A percentile compares a stretch with the other conserved stretches of the same genome.
These are phyloP conservation scores for Punctoribates punctum DNA, from an alignment of 2,888 invertebrate species.

Conservation along the genomic window DNA sequence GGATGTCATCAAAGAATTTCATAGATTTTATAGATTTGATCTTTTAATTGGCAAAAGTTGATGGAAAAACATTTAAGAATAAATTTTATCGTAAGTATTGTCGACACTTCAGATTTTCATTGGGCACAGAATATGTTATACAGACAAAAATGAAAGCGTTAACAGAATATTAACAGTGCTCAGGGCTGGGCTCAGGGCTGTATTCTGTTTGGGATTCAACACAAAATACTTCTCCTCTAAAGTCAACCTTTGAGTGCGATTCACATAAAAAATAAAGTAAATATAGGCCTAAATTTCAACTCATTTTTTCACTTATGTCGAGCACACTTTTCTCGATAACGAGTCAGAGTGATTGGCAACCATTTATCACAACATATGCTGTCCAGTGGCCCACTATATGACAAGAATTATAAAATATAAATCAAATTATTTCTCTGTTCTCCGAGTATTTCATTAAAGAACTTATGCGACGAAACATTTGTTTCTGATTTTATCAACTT, in stretches of 20 bases:
- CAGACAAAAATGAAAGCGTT: neutral
- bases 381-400: neutral
- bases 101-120: neutral
- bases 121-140: neutral
- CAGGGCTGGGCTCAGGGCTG: neutral
- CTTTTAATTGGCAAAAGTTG: neutral
- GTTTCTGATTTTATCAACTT: too few species aligned
- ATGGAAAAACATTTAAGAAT: neutral
- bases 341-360: neutral
- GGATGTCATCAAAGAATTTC: neutral
- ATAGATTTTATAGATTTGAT: neutral
- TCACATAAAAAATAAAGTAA: neutral
- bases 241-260: neutral
- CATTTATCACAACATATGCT: neutral
- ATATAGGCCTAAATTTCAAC: neutral
- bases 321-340: neutral
- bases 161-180: constrained; percentile 1
- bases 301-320: too few species aligned
- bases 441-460: too few species aligned
- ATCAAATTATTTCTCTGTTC: too few species aligned
- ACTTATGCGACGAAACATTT: too few species aligned
- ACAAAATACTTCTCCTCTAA: neutral
- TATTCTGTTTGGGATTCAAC: neutral
- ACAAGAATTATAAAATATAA: too few species aligned
- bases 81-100: neutral